phyloP scores from a whole-genome alignment of 2,888 invertebrate genomes.

The Aproaerema taeniolella region DNA sequence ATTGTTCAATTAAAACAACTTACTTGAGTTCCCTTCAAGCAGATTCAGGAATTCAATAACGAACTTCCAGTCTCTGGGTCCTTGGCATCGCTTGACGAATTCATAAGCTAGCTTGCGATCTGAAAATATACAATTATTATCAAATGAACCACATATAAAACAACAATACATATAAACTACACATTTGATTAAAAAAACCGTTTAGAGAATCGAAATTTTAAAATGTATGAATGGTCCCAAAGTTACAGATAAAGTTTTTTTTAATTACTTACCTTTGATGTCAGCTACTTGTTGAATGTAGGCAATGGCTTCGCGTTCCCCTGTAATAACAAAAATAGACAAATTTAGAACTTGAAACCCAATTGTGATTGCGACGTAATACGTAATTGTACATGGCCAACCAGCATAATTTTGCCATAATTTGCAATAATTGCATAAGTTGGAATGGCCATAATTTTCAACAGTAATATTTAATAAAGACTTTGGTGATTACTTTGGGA shows the following conservation, averaged over 20 bases:
- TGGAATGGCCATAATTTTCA: neutral
- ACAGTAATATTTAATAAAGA: neutral
- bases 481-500: neutral
- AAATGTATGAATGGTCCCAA: neutral
- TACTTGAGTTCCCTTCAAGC: conserved; percentile 37
- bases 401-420: no score
- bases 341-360: neutral
- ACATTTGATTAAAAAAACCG: neutral
- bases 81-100: conserved; percentile 32
- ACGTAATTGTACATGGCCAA: no score
- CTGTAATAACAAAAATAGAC: conserved; percentile 30
- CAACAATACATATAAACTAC: neutral
- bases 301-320: conserved; percentile 30
- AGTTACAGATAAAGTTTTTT: neutral
- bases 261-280: conserved; percentile 27
- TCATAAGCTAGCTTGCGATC: conserved; percentile 25
- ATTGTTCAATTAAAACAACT: conserved; percentile 28
- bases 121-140: conserved; percentile 18
- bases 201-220: neutral
- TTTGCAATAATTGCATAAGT: neutral
- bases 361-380: no score
- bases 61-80: conserved; percentile 31
- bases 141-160: neutral
- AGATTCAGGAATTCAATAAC: conserved; percentile 32
- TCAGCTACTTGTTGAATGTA: conserved; percentile 32